These are phyloP conservation scores for Toxotes chatareus DNA, from an alignment of 2,113 vertebrate species.

Conservation along the genomic window DNA sequence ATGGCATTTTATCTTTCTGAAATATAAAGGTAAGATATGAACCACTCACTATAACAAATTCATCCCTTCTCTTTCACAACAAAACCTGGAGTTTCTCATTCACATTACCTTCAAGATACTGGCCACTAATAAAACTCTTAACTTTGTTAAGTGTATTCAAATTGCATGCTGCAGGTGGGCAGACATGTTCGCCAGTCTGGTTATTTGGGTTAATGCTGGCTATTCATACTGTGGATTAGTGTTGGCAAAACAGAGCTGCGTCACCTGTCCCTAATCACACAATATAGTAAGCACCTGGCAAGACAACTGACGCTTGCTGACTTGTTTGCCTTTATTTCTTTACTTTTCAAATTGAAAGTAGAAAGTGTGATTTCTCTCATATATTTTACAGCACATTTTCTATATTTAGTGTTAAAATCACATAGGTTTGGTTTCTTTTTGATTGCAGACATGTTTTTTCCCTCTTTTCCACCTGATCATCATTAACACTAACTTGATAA, in stretches of 20 bases:
- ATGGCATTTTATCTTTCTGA: not conserved
- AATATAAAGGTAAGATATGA: not conserved
- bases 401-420: too few relatives aligned
- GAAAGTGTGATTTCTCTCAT: not conserved
- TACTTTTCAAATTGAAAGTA: not conserved
- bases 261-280: conserved; percentile 58
- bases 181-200: conserved; percentile 29
- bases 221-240: conserved; percentile 73
- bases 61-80: not conserved
- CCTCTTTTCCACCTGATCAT: too few relatives aligned
- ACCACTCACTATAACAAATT: not conserved
- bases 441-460: too few relatives aligned
- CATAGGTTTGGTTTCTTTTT: too few relatives aligned
- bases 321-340: not conserved
- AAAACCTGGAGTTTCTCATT: not conserved
- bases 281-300: conserved; percentile 22
- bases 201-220: conserved; percentile 76
- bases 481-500: not conserved
- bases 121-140: not conserved
- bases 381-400: not conserved
- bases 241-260: conserved; percentile 35
- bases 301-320: not conserved
- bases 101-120: not conserved
- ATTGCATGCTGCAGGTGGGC: conserved; percentile 5
- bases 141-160: conserved; percentile 3